Evolutionary conservation across 2,797 vertebrate species (phyloP), one percentile per base, ranked within the genome.

Genomic region (Labeo calbasu): DNA sequence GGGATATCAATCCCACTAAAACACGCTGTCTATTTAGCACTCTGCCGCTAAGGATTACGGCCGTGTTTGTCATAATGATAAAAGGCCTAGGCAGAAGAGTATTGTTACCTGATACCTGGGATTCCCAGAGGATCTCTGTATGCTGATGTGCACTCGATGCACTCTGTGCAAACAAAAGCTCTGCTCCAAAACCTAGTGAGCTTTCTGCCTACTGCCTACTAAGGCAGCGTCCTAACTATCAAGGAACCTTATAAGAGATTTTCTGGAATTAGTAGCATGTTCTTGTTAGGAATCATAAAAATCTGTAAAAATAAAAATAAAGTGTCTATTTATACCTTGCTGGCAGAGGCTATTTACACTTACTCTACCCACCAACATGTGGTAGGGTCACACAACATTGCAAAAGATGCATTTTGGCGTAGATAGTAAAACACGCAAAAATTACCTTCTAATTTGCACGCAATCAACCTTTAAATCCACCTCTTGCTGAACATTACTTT

Each of bases 11-110:
- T 65, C 7, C 3, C 2, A 46, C 32, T 57, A 40, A 48, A 68
- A 83, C 25, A 76, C 71, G 10, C 5, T 9, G n/a, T 55, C 50
- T 69, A 69, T 55, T 61, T 75, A 36, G 57, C 25, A n/a, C 8
- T 82, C 36, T 63, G 80, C 69, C 19, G 2, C 25, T 28, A 32
- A 59, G 40, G 51, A 77, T 83, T n/a, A 77, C 1, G 28, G n/a
- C 48, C 61, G 61, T 50, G 71, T 75, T 40, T 66, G 68, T 23
- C 70, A 78, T 36, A 78, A 78, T 70, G 75, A 78, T 69, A 36
- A 84, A 84, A 78, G 25, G 65, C 40, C 66, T 25, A 19, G 17
- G 50, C 72, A 68, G 61, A 68, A 61, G 19, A 61, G 65, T 14
- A 59, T 23, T 69, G 50, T 48, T 69, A 68, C 63, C 23, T 66